A percentile compares a stretch with the other conserved stretches of the same genome.
Evolutionary conservation across 1,140 invertebrate species (phyloP).

Genomic region (Aphelinus atriplicis): DNA sequence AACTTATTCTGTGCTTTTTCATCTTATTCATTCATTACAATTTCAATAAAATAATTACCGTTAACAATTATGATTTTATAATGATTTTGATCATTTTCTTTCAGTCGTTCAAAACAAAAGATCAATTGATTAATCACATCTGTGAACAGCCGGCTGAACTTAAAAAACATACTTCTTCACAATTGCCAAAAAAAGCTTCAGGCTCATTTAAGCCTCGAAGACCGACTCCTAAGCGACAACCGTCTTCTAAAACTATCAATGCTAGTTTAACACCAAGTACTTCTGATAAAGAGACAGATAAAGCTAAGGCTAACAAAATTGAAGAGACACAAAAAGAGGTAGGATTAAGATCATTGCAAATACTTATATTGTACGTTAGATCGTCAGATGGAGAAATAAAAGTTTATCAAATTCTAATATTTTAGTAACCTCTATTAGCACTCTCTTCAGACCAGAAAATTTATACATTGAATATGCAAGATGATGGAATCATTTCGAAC

Average conservation of each 20-base stretch:
- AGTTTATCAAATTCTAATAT: too few relatives aligned
- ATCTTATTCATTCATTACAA: neutral
- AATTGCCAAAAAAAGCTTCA: slow-evolving; percentile 59
- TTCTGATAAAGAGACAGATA: slow-evolving; percentile 59
- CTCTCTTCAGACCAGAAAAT: too few relatives aligned
- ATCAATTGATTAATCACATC: slow-evolving; percentile 59
- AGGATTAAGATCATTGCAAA: neutral
- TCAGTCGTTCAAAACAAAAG: slow-evolving; percentile 60
- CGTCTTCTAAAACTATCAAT: slow-evolving; percentile 52
- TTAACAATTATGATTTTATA: too few relatives aligned
- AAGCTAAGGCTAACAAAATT: slow-evolving; percentile 44
- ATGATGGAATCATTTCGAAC: too few relatives aligned
- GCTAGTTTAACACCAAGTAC: slow-evolving; percentile 47
- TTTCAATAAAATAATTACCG: neutral
- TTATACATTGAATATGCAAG: too few relatives aligned
- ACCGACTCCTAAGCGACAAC: slow-evolving; percentile 61
- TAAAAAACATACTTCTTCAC: slow-evolving; percentile 56
- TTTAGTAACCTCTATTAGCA: too few relatives aligned
- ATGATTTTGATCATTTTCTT: slow-evolving; percentile 20
- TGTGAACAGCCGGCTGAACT: slow-evolving; percentile 56
- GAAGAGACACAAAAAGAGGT: slow-evolving; percentile 58
- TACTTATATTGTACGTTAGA: too few relatives aligned
- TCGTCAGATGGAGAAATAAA: too few relatives aligned
- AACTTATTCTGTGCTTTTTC: neutral
- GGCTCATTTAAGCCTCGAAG: slow-evolving; percentile 61